A percentile compares a stretch with the other conserved stretches of the same genome.
Evolutionary conservation across 2,888 invertebrate species (phyloP).

Genomic region (Pycnomerus fuliginosus): DNA sequence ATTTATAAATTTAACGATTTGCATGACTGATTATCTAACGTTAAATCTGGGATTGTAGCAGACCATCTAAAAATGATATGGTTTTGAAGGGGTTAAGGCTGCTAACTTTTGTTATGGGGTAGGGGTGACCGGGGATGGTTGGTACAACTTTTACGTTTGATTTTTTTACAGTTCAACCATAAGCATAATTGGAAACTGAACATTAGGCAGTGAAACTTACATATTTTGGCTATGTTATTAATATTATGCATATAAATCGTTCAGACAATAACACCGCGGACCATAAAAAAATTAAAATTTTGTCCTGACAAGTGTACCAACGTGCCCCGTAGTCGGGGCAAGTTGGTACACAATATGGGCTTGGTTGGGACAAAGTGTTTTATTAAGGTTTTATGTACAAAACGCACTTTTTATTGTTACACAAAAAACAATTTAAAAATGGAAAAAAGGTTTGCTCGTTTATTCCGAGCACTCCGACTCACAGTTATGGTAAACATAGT

Average conservation of each 20-base stretch:
- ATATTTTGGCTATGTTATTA: conserved; percentile 1
- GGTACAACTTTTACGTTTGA: conserved; percentile 5
- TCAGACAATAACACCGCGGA: background rate
- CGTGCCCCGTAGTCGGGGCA: conserved; percentile 1
- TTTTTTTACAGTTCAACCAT: background rate
- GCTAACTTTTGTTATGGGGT: too few species aligned
- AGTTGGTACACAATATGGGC: background rate
- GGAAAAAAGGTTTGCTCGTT: too few species aligned
- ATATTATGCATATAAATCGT: background rate
- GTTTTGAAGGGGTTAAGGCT: too few species aligned
- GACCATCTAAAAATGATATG: too few species aligned
- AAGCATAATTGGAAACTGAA: background rate
- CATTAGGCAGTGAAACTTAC: background rate
- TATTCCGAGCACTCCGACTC: too few species aligned
- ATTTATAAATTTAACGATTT: too few species aligned
- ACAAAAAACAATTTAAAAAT: conserved; percentile 10
- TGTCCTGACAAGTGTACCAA: background rate
- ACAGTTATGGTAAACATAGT: conserved; percentile 24
- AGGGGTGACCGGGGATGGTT: conserved; percentile 12
- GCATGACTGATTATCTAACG: too few species aligned
- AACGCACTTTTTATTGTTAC: background rate
- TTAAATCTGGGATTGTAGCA: too few species aligned
- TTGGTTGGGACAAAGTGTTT: background rate
- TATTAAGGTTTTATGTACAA: background rate
- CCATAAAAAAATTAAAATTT: conserved; percentile 5